These are phyloP conservation scores for Pangasius mekongensis DNA, from an alignment of 2,797 vertebrate genomes.

Conservation along the genomic window DNA sequence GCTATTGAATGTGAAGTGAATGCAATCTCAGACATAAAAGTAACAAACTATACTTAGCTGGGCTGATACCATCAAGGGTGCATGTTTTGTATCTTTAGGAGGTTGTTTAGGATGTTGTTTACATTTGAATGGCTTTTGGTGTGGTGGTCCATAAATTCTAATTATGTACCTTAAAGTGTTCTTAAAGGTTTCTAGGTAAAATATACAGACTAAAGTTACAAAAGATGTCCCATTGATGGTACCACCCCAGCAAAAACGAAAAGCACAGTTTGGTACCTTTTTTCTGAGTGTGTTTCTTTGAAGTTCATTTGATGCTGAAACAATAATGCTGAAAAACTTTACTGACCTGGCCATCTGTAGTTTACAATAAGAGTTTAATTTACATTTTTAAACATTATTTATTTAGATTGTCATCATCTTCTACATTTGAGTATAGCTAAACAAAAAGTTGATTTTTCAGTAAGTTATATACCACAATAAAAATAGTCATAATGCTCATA, in stretches of 20 bases:
- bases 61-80: neutral
- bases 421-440: neutral
- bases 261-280: neutral
- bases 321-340: neutral
- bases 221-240: neutral
- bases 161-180: neutral
- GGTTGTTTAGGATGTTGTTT: neutral
- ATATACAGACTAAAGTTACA: neutral
- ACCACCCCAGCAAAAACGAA: neutral
- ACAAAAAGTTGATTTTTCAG: neutral
- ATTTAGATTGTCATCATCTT: neutral
- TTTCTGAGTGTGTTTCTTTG: neutral
- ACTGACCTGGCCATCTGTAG: neutral
- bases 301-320: neutral
- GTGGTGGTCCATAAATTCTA: neutral
- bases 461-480: neutral
- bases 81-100: neutral
- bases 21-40: neutral
- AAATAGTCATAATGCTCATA: neutral
- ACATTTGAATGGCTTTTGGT: neutral
- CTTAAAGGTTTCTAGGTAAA: neutral
- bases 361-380: neutral
- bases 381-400: neutral
- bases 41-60: neutral
- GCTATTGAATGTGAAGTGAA: slow-evolving; percentile 35